These are phyloP conservation scores for Caenorhabditis afra DNA, from an alignment of 2,888 invertebrate genomes.

Conservation along the genomic window DNA sequence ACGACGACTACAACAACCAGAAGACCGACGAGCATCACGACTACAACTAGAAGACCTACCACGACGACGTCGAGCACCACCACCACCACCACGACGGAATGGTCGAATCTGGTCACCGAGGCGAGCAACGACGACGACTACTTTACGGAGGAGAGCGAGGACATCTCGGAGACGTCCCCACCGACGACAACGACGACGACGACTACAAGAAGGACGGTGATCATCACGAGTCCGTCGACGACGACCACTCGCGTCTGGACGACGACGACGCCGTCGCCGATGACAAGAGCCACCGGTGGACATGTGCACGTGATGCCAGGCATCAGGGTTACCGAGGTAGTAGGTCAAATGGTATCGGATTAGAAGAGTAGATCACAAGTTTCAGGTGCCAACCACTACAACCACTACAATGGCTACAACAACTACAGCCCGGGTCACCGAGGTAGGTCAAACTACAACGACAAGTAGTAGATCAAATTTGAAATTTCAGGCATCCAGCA, in stretches of 20 bases:
- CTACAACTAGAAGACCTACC: constrained; percentile 31
- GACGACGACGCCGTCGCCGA: constrained; percentile 2
- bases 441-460: too few relatives aligned
- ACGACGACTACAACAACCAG: constrained; percentile 26
- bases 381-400: constrained; percentile 13
- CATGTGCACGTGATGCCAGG: constrained; percentile 51
- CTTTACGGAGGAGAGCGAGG: constrained; percentile 36
- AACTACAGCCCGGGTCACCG: too few relatives aligned
- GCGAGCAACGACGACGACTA: constrained; percentile 29
- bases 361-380: not conserved
- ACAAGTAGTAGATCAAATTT: too few relatives aligned
- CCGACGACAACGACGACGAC: constrained; percentile 7
- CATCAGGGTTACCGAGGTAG: constrained; percentile 53
- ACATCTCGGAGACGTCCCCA: constrained; percentile 22
- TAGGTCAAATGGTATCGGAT: too few relatives aligned
- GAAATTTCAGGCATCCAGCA: too few relatives aligned
- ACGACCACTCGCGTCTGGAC: constrained; percentile 15
- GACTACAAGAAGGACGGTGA: constrained; percentile 3
- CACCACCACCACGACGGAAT: constrained; percentile 3
- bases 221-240: constrained; percentile 35
- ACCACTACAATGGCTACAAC: constrained; percentile 3
- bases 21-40: constrained; percentile 17
- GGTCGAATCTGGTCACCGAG: constrained; percentile 20
- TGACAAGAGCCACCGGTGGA: constrained; percentile 26
- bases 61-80: constrained; percentile 18